Evolutionary conservation across 2,797 vertebrate genomes (phyloP), one percentile per base, ranked within the genome.

Genomic region (Callimico goeldii): DNA sequence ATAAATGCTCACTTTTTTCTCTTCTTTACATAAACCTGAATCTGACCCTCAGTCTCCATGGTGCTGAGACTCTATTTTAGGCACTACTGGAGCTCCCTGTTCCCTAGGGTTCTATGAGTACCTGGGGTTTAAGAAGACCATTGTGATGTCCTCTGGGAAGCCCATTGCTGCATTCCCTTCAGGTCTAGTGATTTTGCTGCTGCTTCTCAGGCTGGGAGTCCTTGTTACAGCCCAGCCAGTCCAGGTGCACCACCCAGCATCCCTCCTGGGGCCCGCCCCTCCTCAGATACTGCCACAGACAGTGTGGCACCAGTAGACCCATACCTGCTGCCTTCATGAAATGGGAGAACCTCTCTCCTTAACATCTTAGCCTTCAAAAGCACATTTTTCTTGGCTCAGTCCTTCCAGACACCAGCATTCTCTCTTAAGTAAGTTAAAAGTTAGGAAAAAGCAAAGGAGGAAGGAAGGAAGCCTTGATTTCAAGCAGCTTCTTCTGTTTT

Each of bases 121-220:
- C 83, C 57, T 77, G 9, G 28, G 41, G 13, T 52, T 11, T 70
- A 7, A 28, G 7, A 2, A 28, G 48, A 19, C 22, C 7, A 0
- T 20, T 67, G 26, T 14, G 19, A 48, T 57, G 58, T 93, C 39
- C 24, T 84, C 50, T 26, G 15, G 22, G 75, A 76, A 94, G n/a
- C 43, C 30, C 0, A 0, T 8, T 2, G 1, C 57, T 8, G 0
- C 7, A 0, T 24, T 50, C 52, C 12, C 19, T 90, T 33, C 46
- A 26, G 10, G 39, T 58, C 50, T 36, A 12, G 2, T 36, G 24
- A 41, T 81, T 50, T 14, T 57, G 12, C 73, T 55, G 20, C 86
- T 73, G 1, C n/a, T 88, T 84, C 22, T 48, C 22, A 36, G 61
- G 43, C 41, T 48, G 5, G 39, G 88, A 73, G 41, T 24, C 19